Evolutionary conservation across 1,140 invertebrate species (phyloP).

Genomic region (Mizuhopecten yessoensis): DNA sequence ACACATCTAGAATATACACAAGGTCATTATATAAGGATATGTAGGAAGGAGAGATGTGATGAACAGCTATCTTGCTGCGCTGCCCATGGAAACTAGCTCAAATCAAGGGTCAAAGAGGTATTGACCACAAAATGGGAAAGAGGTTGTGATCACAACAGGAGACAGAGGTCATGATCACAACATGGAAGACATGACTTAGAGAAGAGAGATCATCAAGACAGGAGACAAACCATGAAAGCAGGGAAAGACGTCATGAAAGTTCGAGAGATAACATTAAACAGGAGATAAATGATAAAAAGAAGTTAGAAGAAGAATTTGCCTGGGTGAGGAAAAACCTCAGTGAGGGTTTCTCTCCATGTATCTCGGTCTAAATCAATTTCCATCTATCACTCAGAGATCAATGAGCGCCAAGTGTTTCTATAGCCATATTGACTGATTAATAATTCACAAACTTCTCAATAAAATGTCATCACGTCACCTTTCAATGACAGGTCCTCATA

Average conservation of each 20-base stretch:
- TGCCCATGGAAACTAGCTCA: too few relatives aligned
- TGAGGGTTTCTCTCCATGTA: background rate
- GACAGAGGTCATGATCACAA: background rate
- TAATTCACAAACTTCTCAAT: slow-evolving; percentile 6
- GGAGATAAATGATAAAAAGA: too few relatives aligned
- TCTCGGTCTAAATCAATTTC: background rate
- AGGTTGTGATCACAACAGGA: too few relatives aligned
- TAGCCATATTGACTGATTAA: background rate
- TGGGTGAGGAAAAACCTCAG: background rate
- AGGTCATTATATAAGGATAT: too few relatives aligned
- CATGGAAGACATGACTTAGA: background rate
- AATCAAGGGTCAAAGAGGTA: too few relatives aligned
- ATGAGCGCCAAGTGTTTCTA: background rate
- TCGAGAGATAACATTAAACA: too few relatives aligned
- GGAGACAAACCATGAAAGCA: background rate
- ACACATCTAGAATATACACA: too few relatives aligned
- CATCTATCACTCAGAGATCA: background rate
- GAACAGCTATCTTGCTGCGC: too few relatives aligned
- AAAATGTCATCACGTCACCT: background rate
- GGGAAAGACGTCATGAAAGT: too few relatives aligned
- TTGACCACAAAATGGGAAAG: too few relatives aligned
- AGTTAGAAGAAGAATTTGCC: too few relatives aligned
- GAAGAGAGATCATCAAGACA: background rate
- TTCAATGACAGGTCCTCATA: background rate
- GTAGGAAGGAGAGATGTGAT: too few relatives aligned